These are phyloP conservation scores for Miichthys miiuy DNA, from an alignment of 2,797 vertebrate genomes.

Conservation along the genomic window DNA sequence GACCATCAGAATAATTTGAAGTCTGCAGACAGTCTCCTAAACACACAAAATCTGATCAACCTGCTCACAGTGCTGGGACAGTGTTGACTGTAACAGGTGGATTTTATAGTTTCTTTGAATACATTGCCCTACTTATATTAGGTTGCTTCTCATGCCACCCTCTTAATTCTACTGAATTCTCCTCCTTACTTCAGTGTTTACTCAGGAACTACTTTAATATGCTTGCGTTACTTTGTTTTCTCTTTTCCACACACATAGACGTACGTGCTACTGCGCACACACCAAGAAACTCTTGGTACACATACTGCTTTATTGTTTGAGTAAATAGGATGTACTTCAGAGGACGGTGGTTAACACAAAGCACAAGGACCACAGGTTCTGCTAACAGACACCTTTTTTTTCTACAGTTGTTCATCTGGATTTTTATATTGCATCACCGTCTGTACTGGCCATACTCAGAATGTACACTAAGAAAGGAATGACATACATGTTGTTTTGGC, in stretches of 20 bases:
- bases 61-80: too few relatives aligned
- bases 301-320: conserved; percentile 10
- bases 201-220: too few relatives aligned
- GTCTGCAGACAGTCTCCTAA: background rate
- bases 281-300: background rate
- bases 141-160: too few relatives aligned
- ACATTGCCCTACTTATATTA: too few relatives aligned
- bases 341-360: conserved; percentile 19
- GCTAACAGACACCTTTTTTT: conserved; percentile 1
- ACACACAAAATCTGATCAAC: too few relatives aligned
- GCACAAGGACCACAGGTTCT: conserved; percentile 17
- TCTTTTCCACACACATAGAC: too few relatives aligned
- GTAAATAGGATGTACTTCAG: background rate
- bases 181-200: too few relatives aligned
- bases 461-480: background rate
- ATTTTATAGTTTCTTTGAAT: too few relatives aligned
- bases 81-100: too few relatives aligned
- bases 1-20: background rate
- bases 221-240: too few relatives aligned
- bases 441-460: background rate
- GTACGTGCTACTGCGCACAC: too few relatives aligned
- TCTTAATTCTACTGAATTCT: too few relatives aligned
- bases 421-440: background rate
- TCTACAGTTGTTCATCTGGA: background rate
- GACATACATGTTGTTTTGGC: background rate